phyloP scores from a whole-genome alignment of 2,888 invertebrate species.

The Siphlonurus alternatus region DNA sequence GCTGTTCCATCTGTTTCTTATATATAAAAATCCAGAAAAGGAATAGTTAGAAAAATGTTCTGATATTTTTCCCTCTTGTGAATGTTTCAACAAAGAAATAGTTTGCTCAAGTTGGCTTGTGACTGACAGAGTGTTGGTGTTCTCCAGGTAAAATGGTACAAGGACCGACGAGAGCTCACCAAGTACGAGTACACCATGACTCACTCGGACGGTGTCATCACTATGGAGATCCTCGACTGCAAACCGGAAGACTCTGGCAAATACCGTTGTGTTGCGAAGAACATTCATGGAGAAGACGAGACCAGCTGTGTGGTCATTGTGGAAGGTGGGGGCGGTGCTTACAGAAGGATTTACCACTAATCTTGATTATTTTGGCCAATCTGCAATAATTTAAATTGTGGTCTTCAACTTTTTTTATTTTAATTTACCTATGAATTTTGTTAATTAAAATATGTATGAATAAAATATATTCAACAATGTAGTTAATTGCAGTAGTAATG shows the following conservation, averaged over 20 bases:
- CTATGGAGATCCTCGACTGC: conserved; percentile 91
- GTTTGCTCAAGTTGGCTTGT: no score
- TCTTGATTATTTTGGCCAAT: neutral
- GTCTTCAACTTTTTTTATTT: no score
- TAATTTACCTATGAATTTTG: no score
- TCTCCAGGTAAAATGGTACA: conserved; percentile 41
- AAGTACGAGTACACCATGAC: conserved; percentile 83
- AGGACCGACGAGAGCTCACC: conserved; percentile 80
- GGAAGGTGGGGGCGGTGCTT: conserved; percentile 71
- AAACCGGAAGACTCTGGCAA: conserved; percentile 90
- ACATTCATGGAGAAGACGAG: conserved; percentile 87
- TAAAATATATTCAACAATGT: no score
- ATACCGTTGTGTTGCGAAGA: conserved; percentile 86
- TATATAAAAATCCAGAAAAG: no score
- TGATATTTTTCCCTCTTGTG: no score
- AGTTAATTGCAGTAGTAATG: no score
- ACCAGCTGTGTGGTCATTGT: conserved; percentile 91
- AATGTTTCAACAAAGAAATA: no score
- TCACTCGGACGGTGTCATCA: conserved; percentile 87
- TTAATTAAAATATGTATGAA: no score
- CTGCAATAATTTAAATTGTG: no score
- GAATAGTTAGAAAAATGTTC: no score
- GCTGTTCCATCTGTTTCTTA: no score
- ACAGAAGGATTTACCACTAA: neutral
- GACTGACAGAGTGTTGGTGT: neutral